Evolutionary conservation across 2,888 invertebrate genomes (phyloP), one percentile per base, ranked within the genome.

Genomic region (Polietes domitor): DNA sequence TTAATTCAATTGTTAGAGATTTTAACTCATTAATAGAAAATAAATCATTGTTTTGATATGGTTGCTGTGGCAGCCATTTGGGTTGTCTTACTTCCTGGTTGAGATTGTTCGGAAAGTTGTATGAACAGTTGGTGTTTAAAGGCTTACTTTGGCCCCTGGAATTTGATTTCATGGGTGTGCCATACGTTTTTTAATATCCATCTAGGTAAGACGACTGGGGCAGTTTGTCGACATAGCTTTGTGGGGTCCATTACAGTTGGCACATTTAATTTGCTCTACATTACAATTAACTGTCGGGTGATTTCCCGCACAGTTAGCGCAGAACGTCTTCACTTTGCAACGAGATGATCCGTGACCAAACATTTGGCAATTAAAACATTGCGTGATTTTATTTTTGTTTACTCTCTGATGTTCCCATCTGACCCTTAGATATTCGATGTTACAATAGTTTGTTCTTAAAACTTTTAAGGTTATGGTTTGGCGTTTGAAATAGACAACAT

Each of bases 341-440:
- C 61, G 71, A 15, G 65, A 41, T 19, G 75, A 75, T 4, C 75
- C 70, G 70, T 80, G 80, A 7, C 70, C 73, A 63, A 53, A 73
- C 73, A 79, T 73, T 17, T 65, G 58, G 26, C 73, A 79, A 41
- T 72, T 77, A 55, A 41, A 77, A 26, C 77, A 76, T 37, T 75
- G 74, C 1, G 76, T 76, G n/a, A 76, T 41, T 43, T 68, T 53
- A 17, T 19, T 53, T 37, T 37, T 78, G 47, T 73, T 77, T 19
- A 28, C 37, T 53, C 63, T 61, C 50, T 58, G 26, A 26, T 71
- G 75, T 53, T 82, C 55, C 78, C 82, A 82, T 26, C 72, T 58
- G n/a, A 75, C 74, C 71, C 68, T 74, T 17, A 82, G 28, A 43
- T 78, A 63, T 19, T 78, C 75, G 15, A 78, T 82, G 10, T 37